Conservation (phyloP, 1,140 invertebrate species). For the Danaus melanippus region DNA sequence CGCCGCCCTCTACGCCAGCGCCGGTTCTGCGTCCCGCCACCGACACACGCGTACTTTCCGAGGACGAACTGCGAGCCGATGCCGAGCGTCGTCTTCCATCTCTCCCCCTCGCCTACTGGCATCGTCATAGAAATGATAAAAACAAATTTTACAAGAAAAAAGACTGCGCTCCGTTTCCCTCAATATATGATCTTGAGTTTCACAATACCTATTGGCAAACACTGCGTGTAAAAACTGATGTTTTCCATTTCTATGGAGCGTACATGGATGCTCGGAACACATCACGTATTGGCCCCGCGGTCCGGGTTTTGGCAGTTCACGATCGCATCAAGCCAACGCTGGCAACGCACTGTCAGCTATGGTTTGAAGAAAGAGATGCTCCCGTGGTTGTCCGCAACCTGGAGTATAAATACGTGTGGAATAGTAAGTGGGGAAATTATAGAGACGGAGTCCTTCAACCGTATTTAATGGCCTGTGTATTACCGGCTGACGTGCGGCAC, state of each 20-base stretch:
- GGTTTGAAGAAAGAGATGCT: conserved; percentile 88
- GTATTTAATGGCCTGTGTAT: conserved; percentile 90
- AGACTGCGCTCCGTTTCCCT: conserved; percentile 86
- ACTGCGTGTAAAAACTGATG: conserved; percentile 83
- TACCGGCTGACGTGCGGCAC: conserved; percentile 81
- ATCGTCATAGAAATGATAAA: conserved; percentile 82
- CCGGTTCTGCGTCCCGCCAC: conserved; percentile 62
- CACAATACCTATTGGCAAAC: conserved; percentile 95
- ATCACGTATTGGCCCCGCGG: conserved; percentile 83
- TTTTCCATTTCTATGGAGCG: conserved; percentile 91
- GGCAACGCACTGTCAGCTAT: conserved; percentile 89
- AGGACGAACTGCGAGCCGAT: conserved; percentile 83
- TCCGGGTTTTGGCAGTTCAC: conserved; percentile 92
- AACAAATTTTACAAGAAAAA: conserved; percentile 80
- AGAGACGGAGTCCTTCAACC: conserved; percentile 93
- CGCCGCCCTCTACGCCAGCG: conserved; percentile 50
- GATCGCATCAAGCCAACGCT: conserved; percentile 88
- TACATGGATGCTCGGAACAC: conserved; percentile 87
- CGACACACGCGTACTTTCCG: conserved; percentile 77
- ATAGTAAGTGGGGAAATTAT: conserved; percentile 95
- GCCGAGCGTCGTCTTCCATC: conserved; percentile 84
- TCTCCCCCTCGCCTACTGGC: conserved; percentile 88
- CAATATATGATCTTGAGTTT: conserved; percentile 90
- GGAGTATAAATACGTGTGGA: conserved; percentile 96
- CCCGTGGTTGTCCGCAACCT: conserved; percentile 84